phyloP scores from a whole-genome alignment of 2,888 invertebrate genomes.

The Andrena haemorrhoa region DNA sequence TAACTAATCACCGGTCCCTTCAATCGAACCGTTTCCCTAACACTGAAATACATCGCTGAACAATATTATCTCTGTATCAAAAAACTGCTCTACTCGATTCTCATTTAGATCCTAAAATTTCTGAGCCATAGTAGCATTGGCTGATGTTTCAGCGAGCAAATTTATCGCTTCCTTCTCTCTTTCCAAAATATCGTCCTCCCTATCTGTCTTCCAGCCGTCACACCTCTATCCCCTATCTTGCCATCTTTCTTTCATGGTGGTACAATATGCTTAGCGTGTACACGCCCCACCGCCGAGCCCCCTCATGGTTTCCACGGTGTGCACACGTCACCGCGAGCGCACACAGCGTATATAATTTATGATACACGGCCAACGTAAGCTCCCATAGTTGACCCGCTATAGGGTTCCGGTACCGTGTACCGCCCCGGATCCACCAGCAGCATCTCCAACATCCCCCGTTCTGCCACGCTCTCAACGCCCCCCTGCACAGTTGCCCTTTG shows the following conservation, averaged over 20 bases:
- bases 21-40: background rate
- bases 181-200: background rate
- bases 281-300: background rate
- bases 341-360: conserved; percentile 69
- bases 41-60: background rate
- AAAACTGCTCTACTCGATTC: background rate
- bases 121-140: no score
- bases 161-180: background rate
- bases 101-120: no score
- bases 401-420: conserved; percentile 48
- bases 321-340: conserved; percentile 13
- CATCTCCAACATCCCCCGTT: conserved; percentile 45
- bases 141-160: background rate
- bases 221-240: background rate
- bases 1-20: background rate
- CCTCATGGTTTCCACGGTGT: conserved; percentile 19
- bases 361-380: conserved; percentile 70
- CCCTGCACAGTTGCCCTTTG: conserved; percentile 64
- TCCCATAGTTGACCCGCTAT: conserved; percentile 64
- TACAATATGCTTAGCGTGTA: conserved; percentile 1
- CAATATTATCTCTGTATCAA: background rate
- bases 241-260: conserved; percentile 6
- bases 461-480: conserved; percentile 19
- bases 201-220: background rate
- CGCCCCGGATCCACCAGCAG: conserved; percentile 42